Base-by-base conservation (phyloP, 2,797 vertebrate genomes). In the Notamacropus eugenii region DNA sequence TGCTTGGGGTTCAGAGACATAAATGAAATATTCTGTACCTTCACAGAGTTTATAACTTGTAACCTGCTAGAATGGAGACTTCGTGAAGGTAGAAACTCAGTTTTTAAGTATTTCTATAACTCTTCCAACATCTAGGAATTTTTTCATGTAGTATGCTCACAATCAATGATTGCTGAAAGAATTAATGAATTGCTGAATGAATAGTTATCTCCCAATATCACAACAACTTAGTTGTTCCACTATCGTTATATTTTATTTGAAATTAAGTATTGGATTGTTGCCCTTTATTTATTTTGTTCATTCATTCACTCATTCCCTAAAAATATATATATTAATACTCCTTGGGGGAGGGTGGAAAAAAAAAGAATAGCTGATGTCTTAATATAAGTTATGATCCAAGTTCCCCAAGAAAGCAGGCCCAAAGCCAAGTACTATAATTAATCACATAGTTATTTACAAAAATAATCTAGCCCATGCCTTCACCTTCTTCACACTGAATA, bases 371-470 rank as follows among this genome's bases (percentile, higher is more conserved):
- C 93, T 97, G 94, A 62, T 82, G 16, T 95, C 96, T 95, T 97
- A 98, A 98, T 97, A 92, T 97, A 96, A 96, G 93, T 96, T 98
- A 95, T 96, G 95, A 95, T 97, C 94, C 95, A 96, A 94, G 96
- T 95, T 98, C 97, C 97, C 97, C 95, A 92, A 96, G 94, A 97
- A 98, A 97, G 97, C 82, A 93, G 4, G 96, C 98, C 50, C 40
- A 92, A 94, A 98, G 97, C 98, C 98, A 98, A 98, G 96, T 98
- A 96, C 97, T 97, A 96, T 96, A 98, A 98, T 98, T 98, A 98
- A 98, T 97, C 93, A 58, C 91, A 28, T 97, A 95, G 98, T 98
- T 98, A 98, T 98, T 98, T 98, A 98, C 97, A 98, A 98, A 98
- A 98, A 98, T 97, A 98, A 98, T 95, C 91, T 82, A 82, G 98